Evolutionary conservation across 2,888 invertebrate species (phyloP).

Genomic region (Caenorhabditis japonica): DNA sequence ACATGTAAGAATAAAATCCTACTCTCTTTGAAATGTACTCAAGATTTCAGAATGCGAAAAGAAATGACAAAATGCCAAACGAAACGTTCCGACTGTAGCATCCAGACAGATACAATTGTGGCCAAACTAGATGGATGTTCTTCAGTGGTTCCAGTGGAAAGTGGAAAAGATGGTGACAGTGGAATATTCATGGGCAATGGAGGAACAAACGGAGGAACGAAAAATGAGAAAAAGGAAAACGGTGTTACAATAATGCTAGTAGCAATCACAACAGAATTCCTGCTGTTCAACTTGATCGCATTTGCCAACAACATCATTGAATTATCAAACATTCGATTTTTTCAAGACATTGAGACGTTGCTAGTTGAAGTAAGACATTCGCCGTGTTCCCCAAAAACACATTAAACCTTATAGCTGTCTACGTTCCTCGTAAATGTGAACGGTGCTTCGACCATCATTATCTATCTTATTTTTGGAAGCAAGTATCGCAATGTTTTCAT

Average conservation of each 20-base stretch:
- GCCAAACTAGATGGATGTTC: conserved; percentile 48
- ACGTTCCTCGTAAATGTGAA: conserved; percentile 70
- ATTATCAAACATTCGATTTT: conserved; percentile 54
- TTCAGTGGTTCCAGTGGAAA: conserved; percentile 36
- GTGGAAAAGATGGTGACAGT: conserved; percentile 6
- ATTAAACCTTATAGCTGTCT: conserved; percentile 51
- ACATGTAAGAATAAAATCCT: conserved; percentile 48
- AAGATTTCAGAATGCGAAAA: conserved; percentile 43
- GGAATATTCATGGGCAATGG: conserved; percentile 38
- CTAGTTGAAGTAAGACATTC: conserved; percentile 57
- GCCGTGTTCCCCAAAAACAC: background rate
- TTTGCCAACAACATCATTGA: conserved; percentile 74
- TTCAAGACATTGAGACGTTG: conserved; percentile 60
- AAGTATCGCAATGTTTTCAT: conserved; percentile 67
- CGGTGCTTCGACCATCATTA: conserved; percentile 69
- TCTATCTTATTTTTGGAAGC: conserved; percentile 70
- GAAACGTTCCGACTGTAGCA: conserved; percentile 41
- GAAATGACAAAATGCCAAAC: conserved; percentile 36
- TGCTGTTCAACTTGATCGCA: conserved; percentile 72
- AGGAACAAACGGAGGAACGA: conserved; percentile 4
- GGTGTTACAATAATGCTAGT: conserved; percentile 73
- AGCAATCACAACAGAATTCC: conserved; percentile 72
- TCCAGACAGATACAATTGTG: conserved; percentile 43
- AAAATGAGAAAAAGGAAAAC: conserved; percentile 62
- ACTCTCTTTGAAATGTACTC: background rate